Evolutionary conservation across 2,113 vertebrate genomes (phyloP).

Genomic region (Toxostoma redivivum): DNA sequence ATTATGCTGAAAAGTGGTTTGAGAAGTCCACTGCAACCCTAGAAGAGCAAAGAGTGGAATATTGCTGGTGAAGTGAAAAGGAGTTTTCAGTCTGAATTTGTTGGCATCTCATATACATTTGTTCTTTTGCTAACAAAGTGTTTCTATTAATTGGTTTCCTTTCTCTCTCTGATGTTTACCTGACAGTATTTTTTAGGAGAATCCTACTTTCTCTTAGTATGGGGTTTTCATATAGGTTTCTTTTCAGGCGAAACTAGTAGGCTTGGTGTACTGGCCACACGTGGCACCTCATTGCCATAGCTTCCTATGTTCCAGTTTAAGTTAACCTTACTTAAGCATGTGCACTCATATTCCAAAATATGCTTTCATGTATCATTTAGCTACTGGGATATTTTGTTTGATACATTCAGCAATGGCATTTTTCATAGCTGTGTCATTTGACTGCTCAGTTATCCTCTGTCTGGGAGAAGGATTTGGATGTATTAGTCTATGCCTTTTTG

Average conservation of each 20-base stretch:
- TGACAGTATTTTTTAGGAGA: not conserved
- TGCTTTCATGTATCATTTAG: not conserved
- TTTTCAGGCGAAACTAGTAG: not conserved
- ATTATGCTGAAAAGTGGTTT: not conserved
- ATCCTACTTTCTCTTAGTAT: not conserved
- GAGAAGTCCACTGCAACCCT: not conserved
- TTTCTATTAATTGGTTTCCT: not conserved
- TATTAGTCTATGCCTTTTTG: not conserved
- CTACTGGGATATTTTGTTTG: not conserved
- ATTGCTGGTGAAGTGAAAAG: not conserved
- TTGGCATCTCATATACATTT: not conserved
- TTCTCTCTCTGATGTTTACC: not conserved
- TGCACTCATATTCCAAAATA: not conserved
- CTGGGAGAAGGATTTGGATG: not conserved
- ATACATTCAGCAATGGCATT: not conserved
- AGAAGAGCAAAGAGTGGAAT: not conserved
- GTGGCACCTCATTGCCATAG: not conserved
- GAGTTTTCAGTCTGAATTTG: not conserved
- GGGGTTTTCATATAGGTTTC: not conserved
- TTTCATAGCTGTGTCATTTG: not conserved
- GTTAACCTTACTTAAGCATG: not conserved
- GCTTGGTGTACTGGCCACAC: not conserved
- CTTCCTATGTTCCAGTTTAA: not conserved
- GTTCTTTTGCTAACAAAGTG: not conserved
- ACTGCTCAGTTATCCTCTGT: not conserved